Conservation (phyloP, 2,888 invertebrate genomes). For the Spisula solida region DNA sequence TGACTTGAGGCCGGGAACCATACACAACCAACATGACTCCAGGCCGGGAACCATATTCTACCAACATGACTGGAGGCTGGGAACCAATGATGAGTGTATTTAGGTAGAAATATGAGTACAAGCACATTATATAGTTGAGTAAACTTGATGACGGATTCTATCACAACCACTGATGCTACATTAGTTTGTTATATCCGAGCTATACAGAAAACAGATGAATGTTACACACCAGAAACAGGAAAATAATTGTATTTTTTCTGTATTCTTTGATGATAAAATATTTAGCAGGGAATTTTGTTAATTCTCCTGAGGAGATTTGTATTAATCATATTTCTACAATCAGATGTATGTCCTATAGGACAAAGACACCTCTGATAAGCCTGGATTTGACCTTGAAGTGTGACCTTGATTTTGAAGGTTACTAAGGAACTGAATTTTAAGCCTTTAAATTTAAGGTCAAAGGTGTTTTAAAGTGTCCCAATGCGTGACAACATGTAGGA, state of each 20-base stretch:
- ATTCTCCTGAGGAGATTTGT: background rate
- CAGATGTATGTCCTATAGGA: too few relatives aligned
- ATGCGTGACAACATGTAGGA: too few relatives aligned
- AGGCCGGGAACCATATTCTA: background rate
- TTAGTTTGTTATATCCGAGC: constrained; percentile 9
- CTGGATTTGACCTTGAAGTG: too few relatives aligned
- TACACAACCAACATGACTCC: too few relatives aligned
- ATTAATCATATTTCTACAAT: too few relatives aligned
- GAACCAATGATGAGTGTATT: constrained; percentile 24
- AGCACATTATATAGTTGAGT: constrained; percentile 19
- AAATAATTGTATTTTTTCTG: background rate
- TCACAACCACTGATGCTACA: constrained; percentile 6
- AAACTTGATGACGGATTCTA: constrained; percentile 14
- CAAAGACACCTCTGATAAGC: too few relatives aligned
- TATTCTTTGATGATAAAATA: background rate
- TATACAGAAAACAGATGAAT: background rate
- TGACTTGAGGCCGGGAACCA: background rate
- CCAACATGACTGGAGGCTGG: background rate
- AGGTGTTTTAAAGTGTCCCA: too few relatives aligned
- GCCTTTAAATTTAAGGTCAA: too few relatives aligned
- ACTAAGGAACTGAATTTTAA: too few relatives aligned
- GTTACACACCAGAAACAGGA: background rate
- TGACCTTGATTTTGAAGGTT: too few relatives aligned
- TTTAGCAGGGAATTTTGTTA: background rate
- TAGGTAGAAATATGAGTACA: constrained; percentile 18